Conservation (phyloP, 2,888 invertebrate species). For the Geotrupes spiniger region DNA sequence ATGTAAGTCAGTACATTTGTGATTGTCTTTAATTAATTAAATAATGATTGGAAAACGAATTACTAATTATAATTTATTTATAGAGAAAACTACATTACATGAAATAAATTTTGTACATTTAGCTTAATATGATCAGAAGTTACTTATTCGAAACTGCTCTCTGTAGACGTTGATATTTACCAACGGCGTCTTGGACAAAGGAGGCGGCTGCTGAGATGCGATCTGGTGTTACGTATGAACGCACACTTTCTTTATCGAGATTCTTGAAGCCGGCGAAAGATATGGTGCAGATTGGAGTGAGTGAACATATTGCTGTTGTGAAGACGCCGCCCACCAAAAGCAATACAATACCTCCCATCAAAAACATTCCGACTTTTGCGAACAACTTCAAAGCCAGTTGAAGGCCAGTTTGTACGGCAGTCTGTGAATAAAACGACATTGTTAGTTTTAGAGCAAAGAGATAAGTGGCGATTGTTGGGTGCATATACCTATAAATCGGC, state of each 20-base stretch:
- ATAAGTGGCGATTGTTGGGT: too few relatives aligned
- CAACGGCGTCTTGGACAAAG: constrained; percentile 61
- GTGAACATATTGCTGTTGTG: constrained; percentile 58
- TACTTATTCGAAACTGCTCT: constrained; percentile 26
- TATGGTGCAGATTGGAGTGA: constrained; percentile 62
- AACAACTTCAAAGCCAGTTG: constrained; percentile 40
- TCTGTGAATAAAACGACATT: too few relatives aligned
- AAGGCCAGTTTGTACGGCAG: constrained; percentile 36
- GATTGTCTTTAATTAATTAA: too few relatives aligned
- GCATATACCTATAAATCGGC: too few relatives aligned
- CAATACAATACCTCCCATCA: constrained; percentile 49
- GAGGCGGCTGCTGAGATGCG: constrained; percentile 58
- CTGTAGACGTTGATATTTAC: constrained; percentile 55
- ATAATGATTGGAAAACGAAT: too few relatives aligned
- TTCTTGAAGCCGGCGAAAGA: constrained; percentile 50
- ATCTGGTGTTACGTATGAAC: constrained; percentile 58
- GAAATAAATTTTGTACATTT: too few relatives aligned
- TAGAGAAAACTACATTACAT: too few relatives aligned
- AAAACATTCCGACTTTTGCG: constrained; percentile 49
- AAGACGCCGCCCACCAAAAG: constrained; percentile 56
- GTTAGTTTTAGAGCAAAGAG: too few relatives aligned
- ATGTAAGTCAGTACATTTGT: too few relatives aligned
- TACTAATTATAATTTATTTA: too few relatives aligned
- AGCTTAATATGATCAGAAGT: not conserved
- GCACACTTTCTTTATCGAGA: constrained; percentile 53